Base-by-base conservation (phyloP, 1,140 invertebrate genomes). In the Doryteuthis pealeii region DNA sequence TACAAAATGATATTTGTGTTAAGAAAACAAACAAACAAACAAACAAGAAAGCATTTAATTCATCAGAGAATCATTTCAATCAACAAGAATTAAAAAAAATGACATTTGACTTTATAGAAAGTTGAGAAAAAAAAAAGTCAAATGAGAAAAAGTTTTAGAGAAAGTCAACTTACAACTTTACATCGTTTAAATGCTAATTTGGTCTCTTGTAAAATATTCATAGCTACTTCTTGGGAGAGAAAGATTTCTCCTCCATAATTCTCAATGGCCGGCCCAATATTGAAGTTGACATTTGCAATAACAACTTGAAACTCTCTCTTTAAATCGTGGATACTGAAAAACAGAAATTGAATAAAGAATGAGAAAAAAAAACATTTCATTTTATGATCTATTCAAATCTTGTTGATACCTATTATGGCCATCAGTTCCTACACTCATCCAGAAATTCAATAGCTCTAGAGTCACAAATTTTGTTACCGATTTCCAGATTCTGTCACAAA, bases 201-300 rank as follows among this genome's bases (percentile, higher is more conserved):
- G 0, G 94, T 93, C 85, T 98, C 95, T 86, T 96, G 95, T 18
- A 99, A 88, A 80, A 99, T 91, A 80, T 93, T 94, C 72, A 97
- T 95, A 1, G 96, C 96, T n/a, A 99, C 90, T 86, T 98, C 95
- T 87, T 99, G 96, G 0, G 96, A 98, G 1, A 99, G 90, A 86
- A 99, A 99, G 0, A 96, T 99, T 89, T 99, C 97, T 0, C 96
- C 96, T 2, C 96, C 95, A 87, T 96, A 98, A 87, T 97, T 95
- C 87, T 99, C 96, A 73, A 90, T 88, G 35, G 95, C 94, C 84
- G 94, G 93, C 4, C 94, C 94, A 77, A 97, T 95, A 74, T 86
- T 86, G 18, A 85, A 79, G 83, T 97, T 97, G 74, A 95, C 91
- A 1, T 93, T 94, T 1, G 94, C 94, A 78, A 99, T 93, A 4